These are phyloP conservation scores for Lasioglossum villosulum DNA, from an alignment of 2,888 invertebrate species.

Conservation along the genomic window DNA sequence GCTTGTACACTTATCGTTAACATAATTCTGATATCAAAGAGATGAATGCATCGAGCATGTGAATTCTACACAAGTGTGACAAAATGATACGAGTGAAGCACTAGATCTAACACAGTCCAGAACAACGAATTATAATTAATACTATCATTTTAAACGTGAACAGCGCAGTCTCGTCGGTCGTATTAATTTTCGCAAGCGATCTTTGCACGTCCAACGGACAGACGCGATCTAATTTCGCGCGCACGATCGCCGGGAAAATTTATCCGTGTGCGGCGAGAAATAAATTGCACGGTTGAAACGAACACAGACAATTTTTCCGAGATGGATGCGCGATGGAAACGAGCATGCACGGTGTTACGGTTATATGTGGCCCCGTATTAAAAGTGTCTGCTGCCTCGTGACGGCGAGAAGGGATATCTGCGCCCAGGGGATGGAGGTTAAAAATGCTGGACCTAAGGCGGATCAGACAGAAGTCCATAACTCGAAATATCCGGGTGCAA, in stretches of 20 bases:
- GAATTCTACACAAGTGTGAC: background rate
- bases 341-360: slow-evolving; percentile 49
- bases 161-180: background rate
- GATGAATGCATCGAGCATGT: background rate
- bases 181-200: slow-evolving; percentile 25
- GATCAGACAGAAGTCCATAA: slow-evolving; percentile 72
- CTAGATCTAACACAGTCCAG: no score
- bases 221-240: slow-evolving; percentile 42
- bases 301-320: slow-evolving; percentile 51
- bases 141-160: background rate
- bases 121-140: background rate
- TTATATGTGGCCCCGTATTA: slow-evolving; percentile 63
- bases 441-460: slow-evolving; percentile 68
- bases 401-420: background rate
- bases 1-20: background rate
- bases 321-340: slow-evolving; percentile 57
- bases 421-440: slow-evolving; percentile 45
- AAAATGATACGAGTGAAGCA: background rate
- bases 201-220: slow-evolving; percentile 7
- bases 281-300: slow-evolving; percentile 49
- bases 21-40: background rate
- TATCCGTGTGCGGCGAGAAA: slow-evolving; percentile 36
- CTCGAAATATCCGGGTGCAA: slow-evolving; percentile 75
- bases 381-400: slow-evolving; percentile 58
- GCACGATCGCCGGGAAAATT: slow-evolving; percentile 43